Evolutionary conservation across 2,113 vertebrate species (phyloP), one percentile per base, ranked within the genome.

Genomic region (Heterotilapia buettikoferi): DNA sequence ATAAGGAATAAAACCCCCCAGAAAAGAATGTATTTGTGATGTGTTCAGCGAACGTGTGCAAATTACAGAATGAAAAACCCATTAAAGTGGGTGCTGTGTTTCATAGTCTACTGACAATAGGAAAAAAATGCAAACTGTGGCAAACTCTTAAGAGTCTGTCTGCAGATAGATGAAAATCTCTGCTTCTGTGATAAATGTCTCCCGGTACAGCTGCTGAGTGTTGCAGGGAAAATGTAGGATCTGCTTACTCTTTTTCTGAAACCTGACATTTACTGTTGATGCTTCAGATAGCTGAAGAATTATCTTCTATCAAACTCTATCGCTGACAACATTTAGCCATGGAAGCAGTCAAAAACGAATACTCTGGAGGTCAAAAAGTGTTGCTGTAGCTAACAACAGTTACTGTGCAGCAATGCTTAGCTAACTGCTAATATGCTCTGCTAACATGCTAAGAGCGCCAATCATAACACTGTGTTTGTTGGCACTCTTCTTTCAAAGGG

Each of bases 241-340:
- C 33, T 71, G 9, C 45, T 24, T 9, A 45, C 63, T 82, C 47
- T 84, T 79, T 54, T n/a, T 56, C 53, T 18, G 80, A 36, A 86
- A 82, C 14, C 80, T 86, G 88, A 80, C 85, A 83, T 93, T 83
- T 61, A 52, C n/a, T n/a, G 73, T n/a, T 45, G 56, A 90, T 47
- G 79, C 38, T 24, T 53, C n/a, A 29, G 84, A 61, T 57, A 68
- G 36, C 45, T 16, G 63, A 21, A 33, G 29, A 53, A 47, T 18
- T 16, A 33, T 56, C 31, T 45, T 26, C 29, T 63, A 16, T 86
- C 43, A 81, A 52, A 73, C 33, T 40, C 9, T 47, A 24, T 76
- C 12, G 3, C 10, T 68, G 29, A n/a, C 19, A 76, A 40, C 31
- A 56, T 19, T 31, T 31, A 31, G 21, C 24, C 12, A 12, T 2